Evolutionary conservation across 2,888 invertebrate species (phyloP), one percentile per base, ranked within the genome.

Genomic region (Stegana nigrithorax): DNA sequence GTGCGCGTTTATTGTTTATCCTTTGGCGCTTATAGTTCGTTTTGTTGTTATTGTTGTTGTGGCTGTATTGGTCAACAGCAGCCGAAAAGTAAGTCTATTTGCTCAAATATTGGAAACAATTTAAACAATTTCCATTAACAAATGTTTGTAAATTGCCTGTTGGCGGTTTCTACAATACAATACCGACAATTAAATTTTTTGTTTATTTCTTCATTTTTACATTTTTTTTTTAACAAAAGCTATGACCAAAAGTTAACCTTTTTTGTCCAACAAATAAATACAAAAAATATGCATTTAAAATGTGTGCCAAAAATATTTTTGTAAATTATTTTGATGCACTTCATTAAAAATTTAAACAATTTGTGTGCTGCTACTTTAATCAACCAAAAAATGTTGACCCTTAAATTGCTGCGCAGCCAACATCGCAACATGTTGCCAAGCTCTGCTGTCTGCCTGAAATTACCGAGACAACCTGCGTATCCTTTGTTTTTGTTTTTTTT

Each of bases 121-220:
- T 83, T 80, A 67, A 83, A 78, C 75, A 82, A 83, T 82, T 81
- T 78, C 74, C 74, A 74, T 81, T 81, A 82, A 81, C 77, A 81
- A 82, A 81, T 80, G 76, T 81, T 72, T 74, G 69, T 68, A 77
- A 73, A 70, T 77, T 80, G 79, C 75, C 78, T 79, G 78, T 76
- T 71, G 76, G 78, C 77, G 80, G 77, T 77, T 79, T 78, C n/a
- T n/a, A n/a, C n/a, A n/a, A n/a, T n/a, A n/a, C n/a, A n/a, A n/a
- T n/a, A n/a, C n/a, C n/a, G n/a, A n/a, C n/a, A n/a, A n/a, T n/a
- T n/a, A n/a, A n/a, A n/a, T n/a, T n/a, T n/a, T n/a, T n/a, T n/a
- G n/a, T 59, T 65, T 68, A 25, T 12, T 32, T 32, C 12, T 55
- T 55, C 7, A 8, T 53, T 32, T 19, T 53, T 21, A 14, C 23